A percentile compares a stretch with the other conserved stretches of the same genome.
Conservation (phyloP, 2,797 vertebrate genomes). For the Danio jaintianensis region DNA sequence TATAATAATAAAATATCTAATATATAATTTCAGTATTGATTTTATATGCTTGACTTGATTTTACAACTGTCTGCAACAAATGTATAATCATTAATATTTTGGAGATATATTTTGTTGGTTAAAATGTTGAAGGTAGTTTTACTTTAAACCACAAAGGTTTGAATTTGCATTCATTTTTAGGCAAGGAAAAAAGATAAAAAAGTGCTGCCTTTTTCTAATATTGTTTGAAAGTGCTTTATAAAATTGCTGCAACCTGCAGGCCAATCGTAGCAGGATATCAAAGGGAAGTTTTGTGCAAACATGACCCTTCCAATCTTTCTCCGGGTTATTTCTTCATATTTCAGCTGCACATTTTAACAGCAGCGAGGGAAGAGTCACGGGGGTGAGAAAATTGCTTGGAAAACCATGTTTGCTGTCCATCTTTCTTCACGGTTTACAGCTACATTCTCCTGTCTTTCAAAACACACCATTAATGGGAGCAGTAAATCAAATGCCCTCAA, state of each 20-base stretch:
- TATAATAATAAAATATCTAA: too few relatives aligned
- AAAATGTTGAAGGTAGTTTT: background rate
- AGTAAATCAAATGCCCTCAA: slow-evolving; percentile 37
- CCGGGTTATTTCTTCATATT: slow-evolving; percentile 18
- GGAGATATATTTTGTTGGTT: background rate
- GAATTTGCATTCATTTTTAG: background rate
- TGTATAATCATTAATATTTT: background rate
- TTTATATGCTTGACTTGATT: background rate
- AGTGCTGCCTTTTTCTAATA: background rate
- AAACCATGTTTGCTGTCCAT: slow-evolving; percentile 31
- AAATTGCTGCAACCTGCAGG: background rate
- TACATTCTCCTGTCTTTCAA: slow-evolving; percentile 17
- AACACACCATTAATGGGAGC: slow-evolving; percentile 19
- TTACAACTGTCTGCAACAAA: background rate
- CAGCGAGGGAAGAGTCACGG: slow-evolving; percentile 19
- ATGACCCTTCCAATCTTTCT: slow-evolving; percentile 4
- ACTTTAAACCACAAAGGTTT: background rate
- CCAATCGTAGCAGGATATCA: background rate
- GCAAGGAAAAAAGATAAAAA: background rate
- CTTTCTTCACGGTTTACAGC: slow-evolving; percentile 17
- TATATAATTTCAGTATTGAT: background rate
- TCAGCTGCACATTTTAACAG: slow-evolving; percentile 9
- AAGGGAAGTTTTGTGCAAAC: slow-evolving; percentile 13
- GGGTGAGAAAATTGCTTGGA: slow-evolving; percentile 32
- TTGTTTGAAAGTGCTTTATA: background rate